A percentile compares a stretch with the other conserved stretches of the same genome.
These are phyloP conservation scores for Panthera tigris DNA, from an alignment of 2,113 vertebrate species.

Conservation along the genomic window DNA sequence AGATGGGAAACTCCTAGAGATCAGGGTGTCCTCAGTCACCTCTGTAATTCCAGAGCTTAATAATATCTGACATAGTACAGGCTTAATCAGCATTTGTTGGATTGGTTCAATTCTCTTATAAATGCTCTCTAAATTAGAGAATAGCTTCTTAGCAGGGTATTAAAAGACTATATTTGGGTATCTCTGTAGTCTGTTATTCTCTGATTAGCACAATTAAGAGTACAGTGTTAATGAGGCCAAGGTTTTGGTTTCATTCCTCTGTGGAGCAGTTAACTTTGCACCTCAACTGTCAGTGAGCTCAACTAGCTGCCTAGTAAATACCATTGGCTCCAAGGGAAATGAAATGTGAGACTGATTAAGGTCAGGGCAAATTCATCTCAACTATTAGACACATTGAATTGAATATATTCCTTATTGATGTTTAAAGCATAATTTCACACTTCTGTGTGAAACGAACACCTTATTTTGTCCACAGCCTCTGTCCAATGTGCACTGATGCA, in stretches of 20 bases:
- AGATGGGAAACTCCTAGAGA: neutral
- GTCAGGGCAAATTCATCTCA: neutral
- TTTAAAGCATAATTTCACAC: neutral
- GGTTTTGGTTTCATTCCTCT: neutral
- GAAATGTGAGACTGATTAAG: neutral
- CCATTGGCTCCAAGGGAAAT: neutral
- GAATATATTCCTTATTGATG: neutral
- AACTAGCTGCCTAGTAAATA: neutral
- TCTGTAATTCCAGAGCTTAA: neutral
- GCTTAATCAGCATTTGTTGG: neutral
- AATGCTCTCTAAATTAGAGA: neutral
- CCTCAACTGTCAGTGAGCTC: neutral
- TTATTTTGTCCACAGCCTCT: neutral
- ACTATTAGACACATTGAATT: neutral
- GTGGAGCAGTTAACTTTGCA: neutral
- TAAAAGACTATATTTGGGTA: neutral
- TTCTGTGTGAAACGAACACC: neutral
- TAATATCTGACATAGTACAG: neutral
- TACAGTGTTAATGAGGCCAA: neutral
- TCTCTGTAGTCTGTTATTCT: neutral
- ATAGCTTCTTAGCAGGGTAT: neutral
- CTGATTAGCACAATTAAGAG: neutral
- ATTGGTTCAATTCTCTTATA: neutral
- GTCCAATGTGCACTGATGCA: fast-evolving
- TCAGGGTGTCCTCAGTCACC: neutral